A percentile compares a stretch with the other conserved stretches of the same genome.
These are phyloP conservation scores for Fundulus diaphanus DNA, from an alignment of 2,797 vertebrate genomes.

Conservation along the genomic window DNA sequence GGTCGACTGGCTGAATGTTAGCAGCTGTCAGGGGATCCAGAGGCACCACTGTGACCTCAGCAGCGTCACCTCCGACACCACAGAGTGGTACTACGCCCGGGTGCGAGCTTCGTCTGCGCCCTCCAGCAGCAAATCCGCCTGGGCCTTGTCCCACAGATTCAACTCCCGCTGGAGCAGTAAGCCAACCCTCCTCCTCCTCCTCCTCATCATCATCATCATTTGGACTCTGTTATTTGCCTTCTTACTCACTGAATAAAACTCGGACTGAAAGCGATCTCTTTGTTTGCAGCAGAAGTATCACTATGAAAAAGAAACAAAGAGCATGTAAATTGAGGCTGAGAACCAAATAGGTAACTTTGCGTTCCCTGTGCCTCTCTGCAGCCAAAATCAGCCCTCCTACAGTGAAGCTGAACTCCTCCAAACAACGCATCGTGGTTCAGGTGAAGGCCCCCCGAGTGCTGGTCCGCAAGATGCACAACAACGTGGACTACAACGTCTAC, in stretches of 20 bases:
- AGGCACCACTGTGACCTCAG: slow-evolving; percentile 86
- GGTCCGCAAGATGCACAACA: slow-evolving; percentile 66
- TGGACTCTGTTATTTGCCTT: background rate
- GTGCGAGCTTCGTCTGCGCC: slow-evolving; percentile 64
- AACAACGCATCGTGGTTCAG: slow-evolving; percentile 67
- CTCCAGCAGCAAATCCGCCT: slow-evolving; percentile 71
- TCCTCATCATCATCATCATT: background rate
- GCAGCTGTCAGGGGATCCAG: slow-evolving; percentile 81
- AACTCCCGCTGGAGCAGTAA: slow-evolving; percentile 89
- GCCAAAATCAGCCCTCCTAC: slow-evolving; percentile 76
- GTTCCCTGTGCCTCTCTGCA: slow-evolving; percentile 35
- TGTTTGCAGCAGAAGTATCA: background rate
- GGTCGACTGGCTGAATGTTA: slow-evolving; percentile 80
- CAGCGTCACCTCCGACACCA: slow-evolving; percentile 77
- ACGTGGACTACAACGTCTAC: slow-evolving; percentile 72
- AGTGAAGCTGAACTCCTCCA: slow-evolving; percentile 60
- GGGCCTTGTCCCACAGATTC: slow-evolving; percentile 85
- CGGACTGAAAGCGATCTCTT: background rate
- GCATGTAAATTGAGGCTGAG: background rate
- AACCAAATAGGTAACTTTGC: background rate
- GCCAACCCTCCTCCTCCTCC: slow-evolving; percentile 49
- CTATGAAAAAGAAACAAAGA: too few species aligned
- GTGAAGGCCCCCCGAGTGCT: slow-evolving; percentile 60
- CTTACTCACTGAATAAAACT: background rate
- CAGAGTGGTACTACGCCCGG: slow-evolving; percentile 88